phyloP scores from a whole-genome alignment of 2,888 invertebrate species.

The Allolobophora icterica region DNA sequence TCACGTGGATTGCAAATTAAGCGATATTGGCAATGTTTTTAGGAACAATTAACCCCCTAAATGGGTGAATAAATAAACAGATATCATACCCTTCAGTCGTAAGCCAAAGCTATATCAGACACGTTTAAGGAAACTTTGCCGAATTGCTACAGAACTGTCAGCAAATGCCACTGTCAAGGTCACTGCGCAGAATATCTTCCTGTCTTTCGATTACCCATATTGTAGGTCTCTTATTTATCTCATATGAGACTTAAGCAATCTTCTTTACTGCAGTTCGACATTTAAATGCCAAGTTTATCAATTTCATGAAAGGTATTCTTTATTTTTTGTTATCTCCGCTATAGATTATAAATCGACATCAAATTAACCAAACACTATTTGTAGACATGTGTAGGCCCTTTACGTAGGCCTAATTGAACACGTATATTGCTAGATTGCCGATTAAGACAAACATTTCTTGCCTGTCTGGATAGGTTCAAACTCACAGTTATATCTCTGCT shows the following conservation, averaged over 20 bases:
- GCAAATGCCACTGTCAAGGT: background rate
- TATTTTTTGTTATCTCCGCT: no score
- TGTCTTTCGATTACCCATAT: background rate
- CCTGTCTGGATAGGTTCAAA: no score
- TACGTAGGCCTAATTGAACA: no score
- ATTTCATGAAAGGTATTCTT: no score
- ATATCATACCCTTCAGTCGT: background rate
- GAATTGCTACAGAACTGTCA: background rate
- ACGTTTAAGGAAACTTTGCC: background rate
- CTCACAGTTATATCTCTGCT: no score
- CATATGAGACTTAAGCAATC: no score
- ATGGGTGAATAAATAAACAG: background rate
- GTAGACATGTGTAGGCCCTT: no score
- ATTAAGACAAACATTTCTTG: no score
- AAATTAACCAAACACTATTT: no score
- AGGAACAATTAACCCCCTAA: background rate
- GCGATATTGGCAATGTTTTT: background rate
- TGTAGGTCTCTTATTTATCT: background rate
- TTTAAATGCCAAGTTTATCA: background rate
- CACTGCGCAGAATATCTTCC: background rate
- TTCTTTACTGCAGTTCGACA: no score
- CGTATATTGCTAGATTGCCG: no score
- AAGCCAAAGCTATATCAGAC: background rate
- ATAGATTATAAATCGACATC: no score
- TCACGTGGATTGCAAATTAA: background rate